These are phyloP conservation scores for Drosophila miranda DNA, from an alignment of 1,140 invertebrate species.

Conservation along the genomic window DNA sequence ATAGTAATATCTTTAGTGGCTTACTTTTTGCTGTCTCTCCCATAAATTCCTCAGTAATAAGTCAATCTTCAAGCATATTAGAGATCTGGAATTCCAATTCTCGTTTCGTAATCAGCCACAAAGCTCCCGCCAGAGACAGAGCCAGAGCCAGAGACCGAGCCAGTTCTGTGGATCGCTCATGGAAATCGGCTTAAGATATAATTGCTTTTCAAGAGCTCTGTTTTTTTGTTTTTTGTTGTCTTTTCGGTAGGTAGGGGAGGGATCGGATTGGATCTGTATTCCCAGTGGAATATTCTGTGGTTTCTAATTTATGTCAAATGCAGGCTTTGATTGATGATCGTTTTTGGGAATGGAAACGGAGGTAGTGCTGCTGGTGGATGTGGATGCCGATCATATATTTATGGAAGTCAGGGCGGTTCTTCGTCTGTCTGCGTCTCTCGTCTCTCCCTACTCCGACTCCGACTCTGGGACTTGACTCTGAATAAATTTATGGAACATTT, in stretches of 20 bases:
- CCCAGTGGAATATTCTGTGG: constrained; percentile 53
- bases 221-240: constrained; percentile 1
- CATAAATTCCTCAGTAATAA: constrained; percentile 47
- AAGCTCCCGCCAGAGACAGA: constrained; percentile 6
- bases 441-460: constrained; percentile 27
- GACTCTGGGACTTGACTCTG: constrained; percentile 65
- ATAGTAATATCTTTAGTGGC: constrained; percentile 27
- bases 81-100: constrained; percentile 43
- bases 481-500: constrained; percentile 74
- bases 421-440: background rate
- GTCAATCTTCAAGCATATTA: constrained; percentile 44
- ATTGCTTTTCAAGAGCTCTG: constrained; percentile 59
- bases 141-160: constrained; percentile 13
- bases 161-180: constrained; percentile 43
- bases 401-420: constrained; percentile 66
- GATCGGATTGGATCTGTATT: constrained; percentile 25
- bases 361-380: constrained; percentile 13
- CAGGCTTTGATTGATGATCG: constrained; percentile 75
- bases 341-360: constrained; percentile 6
- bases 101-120: constrained; percentile 48
- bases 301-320: constrained; percentile 80
- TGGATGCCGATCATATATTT: constrained; percentile 51
- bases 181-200: constrained; percentile 74
- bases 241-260: background rate
- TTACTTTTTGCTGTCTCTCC: constrained; percentile 26